phyloP scores from a whole-genome alignment of 1,140 invertebrate species.

The Drosophila teissieri region DNA sequence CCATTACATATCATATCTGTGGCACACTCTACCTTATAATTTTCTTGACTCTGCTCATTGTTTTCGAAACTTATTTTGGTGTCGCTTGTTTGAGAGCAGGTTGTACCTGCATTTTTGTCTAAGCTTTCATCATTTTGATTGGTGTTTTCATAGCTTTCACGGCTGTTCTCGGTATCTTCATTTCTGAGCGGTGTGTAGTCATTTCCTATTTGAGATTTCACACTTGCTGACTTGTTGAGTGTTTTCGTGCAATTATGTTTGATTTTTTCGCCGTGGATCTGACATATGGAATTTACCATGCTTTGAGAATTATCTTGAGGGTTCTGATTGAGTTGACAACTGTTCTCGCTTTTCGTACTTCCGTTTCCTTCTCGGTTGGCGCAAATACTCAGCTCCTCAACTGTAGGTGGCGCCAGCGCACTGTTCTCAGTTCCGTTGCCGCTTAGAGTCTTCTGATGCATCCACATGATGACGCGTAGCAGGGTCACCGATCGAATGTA shows the following conservation, averaged over 20 bases:
- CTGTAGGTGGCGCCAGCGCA: too few relatives aligned
- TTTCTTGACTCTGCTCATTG: not conserved
- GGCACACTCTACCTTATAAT: not conserved
- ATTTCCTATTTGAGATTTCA: too few relatives aligned
- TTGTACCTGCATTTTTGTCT: too few relatives aligned
- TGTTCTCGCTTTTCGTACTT: not conserved
- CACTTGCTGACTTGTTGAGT: too few relatives aligned
- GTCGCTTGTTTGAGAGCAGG: too few relatives aligned
- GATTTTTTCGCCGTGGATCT: not conserved
- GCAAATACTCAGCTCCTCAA: too few relatives aligned
- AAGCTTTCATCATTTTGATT: too few relatives aligned
- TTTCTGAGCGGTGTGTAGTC: not conserved
- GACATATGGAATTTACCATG: too few relatives aligned
- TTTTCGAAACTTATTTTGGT: not conserved
- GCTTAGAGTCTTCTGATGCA: constrained; percentile 26
- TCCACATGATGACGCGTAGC: constrained; percentile 37
- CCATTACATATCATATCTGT: not conserved
- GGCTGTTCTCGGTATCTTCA: not conserved
- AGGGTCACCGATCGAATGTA: constrained; percentile 35
- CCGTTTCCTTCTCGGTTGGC: not conserved
- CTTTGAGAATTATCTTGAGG: not conserved
- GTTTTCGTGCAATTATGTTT: not conserved
- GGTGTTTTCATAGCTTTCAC: not conserved
- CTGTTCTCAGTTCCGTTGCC: not conserved
- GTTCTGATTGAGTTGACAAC: not conserved